Evolutionary conservation across 2,888 invertebrate genomes (phyloP), one percentile per base, ranked within the genome.

Genomic region (Hyposoter didymator): DNA sequence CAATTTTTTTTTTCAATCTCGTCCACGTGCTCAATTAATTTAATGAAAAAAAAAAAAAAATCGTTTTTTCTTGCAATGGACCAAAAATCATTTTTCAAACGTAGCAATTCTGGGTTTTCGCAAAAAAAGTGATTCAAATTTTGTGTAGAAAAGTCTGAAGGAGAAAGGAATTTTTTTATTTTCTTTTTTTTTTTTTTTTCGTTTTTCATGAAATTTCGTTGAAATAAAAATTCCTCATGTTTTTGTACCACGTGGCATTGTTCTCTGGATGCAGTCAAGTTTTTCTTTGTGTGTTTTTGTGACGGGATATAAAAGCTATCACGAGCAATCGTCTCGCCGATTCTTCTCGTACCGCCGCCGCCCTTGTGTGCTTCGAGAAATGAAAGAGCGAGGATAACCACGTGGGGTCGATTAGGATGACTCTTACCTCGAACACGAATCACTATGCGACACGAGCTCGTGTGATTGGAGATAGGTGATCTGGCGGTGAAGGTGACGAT

Each of bases 401-500:
- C 64, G 70, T 73, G 84, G 74, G 81, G 82, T 74, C 73, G 14
- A 45, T 55, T 59, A 72, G 39, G 82, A 17, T 70, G 79, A 78
- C n/a, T 88, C 93, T 91, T 91, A 95, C 95, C 95, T 88, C 94
- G 94, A 45, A 96, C 95, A 59, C 95, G 95, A 86, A 96, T 95
- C 69, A 95, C 94, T 59, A 96, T 94, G 84, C 94, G 94, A 89
- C 96, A 97, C 73, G 95, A 94, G 74, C 95, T 95, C 12, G 95
- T 95, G 84, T 94, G 94, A 87, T 95, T 95, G 17, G 95, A 94
- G 8, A 94, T 90, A 0, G 96, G 95, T 89, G 95, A 95, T 86
- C 94, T 93, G 0, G 96, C 96, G 6, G 95, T 95, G 91, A 96
- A 97, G 22, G 94, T 95, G 64, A 96, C 93, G 85, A 95, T 94